Conservation (phyloP, 2,113 vertebrate genomes). For the Pteruthius melanotis region DNA sequence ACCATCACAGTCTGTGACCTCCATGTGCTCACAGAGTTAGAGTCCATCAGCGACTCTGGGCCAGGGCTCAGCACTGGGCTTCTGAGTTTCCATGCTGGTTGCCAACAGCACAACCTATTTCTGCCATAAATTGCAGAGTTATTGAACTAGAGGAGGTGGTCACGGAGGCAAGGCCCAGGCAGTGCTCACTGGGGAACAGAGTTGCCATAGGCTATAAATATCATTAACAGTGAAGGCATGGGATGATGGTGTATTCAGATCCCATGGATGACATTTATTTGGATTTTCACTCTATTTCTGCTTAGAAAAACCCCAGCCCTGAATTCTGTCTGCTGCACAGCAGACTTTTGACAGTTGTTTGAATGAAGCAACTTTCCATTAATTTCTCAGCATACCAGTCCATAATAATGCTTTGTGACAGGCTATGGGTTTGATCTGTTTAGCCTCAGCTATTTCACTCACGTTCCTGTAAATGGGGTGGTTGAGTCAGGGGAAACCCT, state of each 20-base stretch:
- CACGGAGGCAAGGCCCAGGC: background rate
- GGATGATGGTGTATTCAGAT: background rate
- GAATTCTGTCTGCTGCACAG: background rate
- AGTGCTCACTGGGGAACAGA: background rate
- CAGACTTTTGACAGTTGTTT: background rate
- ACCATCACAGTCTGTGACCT: fast-evolving
- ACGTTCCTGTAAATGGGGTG: background rate
- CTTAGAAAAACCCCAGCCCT: background rate
- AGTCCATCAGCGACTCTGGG: background rate
- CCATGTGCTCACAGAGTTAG: fast-evolving
- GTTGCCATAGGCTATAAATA: background rate
- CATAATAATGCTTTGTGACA: background rate
- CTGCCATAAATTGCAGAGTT: background rate
- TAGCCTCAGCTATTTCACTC: background rate
- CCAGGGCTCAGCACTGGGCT: background rate
- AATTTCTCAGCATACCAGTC: background rate
- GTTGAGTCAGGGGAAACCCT: background rate
- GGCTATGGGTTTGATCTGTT: background rate
- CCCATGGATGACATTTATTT: background rate
- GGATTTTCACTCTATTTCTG: background rate
- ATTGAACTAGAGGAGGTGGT: background rate
- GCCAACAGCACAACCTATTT: background rate
- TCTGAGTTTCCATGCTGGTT: background rate
- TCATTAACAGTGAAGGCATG: background rate
- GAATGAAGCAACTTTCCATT: background rate